Base-by-base conservation (phyloP, 1,140 invertebrate species). In the Drosophila tani region DNA sequence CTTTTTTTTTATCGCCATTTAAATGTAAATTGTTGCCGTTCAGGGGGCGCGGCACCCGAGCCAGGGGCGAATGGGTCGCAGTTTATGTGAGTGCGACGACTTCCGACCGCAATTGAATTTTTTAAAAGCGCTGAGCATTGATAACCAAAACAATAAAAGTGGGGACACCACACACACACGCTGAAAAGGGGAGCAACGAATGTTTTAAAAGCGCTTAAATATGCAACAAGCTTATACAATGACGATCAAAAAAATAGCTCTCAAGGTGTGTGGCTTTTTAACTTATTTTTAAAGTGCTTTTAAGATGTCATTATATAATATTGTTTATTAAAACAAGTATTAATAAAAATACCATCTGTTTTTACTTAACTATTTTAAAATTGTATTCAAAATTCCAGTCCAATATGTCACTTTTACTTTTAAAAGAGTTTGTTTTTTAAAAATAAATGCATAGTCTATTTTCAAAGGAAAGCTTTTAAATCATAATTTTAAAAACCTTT, bases 111-210 rank as follows among this genome's bases (percentile, higher is more conserved):
- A 88, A 88, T 88, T 88, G 85, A 88, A 88, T 88, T 88, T 88
- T 88, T 88, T 88, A 88, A 88, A 90, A 91, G 85, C 86, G 86
- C 79, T 91, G 85, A 88, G 86, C 85, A 88, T 88, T 88, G 85
- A 88, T 88, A 88, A 88, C 85, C 79, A 88, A 91, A 88, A 88
- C 85, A 91, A 88, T 88, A 88, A 88, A 88, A 91, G 63, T 60
- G 67, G 59, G 59, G 46, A 56, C 81, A 53, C 81, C 85, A 24
- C 57, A 50, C 56, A 19, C 43, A 62, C 29, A 60, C n/a, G 27
- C 15, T 12, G 21, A 21, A 8, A 55, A 66, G 62, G 43, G 24
- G 50, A 58, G 82, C 85, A 73, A 76, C 81, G 70, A 91, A 88
- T 81, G 81, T 87, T 87, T 88, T 90, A 75, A 88, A 88, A 84